Base-by-base conservation (phyloP, 1,140 invertebrate genomes). In the Mizuhopecten yessoensis region DNA sequence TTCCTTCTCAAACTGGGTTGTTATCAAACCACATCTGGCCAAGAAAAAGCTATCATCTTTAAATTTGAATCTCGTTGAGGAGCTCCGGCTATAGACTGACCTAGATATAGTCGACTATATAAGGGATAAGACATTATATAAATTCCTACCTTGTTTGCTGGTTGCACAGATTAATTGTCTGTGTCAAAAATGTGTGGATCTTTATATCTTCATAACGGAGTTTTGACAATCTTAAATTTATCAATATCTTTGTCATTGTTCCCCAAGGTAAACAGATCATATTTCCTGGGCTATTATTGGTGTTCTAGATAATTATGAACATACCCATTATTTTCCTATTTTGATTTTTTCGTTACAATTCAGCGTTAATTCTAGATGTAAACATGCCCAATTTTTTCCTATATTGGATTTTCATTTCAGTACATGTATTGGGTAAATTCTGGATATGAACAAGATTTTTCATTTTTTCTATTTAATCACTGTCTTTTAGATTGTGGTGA, bases 51-150 rank as follows among this genome's bases (percentile, higher is more conserved):
- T 75, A 75, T 75, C 57, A 75, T 29, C 20, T 75, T 17, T 75
- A 75, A 75, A 75, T 75, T 75, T 75, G 57, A 75, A 75, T 75
- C 57, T 75, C 23, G 23, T 75, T 75, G 57, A 75, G 11, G 57
- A 75, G 57, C n/a, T 75, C 23, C 23, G 29, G 57, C 5, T 75
- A 75, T 29, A 29, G 20, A n/a, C n/a, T 75, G 57, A 29, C 57
- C 57, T 75, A n/a, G n/a, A 75, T 75, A 9, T 3, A n/a, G n/a
- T n/a, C 23, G n/a, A 13, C 57, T 75, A 75, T 75, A 75, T 75
- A 3, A 75, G 57, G 57, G 23, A 75, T 5, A 75, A 75, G 57
- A 75, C 57, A 29, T n/a, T 75, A 29, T n/a, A n/a, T 75, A 75
- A 75, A 75, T 75, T 75, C 57, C 57, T 75, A n/a, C 29, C 57